Percentiles rank a stretch among this genome's conserved stretches.
Conservation (phyloP, 2,797 vertebrate species). For the Tapirus indicus region DNA sequence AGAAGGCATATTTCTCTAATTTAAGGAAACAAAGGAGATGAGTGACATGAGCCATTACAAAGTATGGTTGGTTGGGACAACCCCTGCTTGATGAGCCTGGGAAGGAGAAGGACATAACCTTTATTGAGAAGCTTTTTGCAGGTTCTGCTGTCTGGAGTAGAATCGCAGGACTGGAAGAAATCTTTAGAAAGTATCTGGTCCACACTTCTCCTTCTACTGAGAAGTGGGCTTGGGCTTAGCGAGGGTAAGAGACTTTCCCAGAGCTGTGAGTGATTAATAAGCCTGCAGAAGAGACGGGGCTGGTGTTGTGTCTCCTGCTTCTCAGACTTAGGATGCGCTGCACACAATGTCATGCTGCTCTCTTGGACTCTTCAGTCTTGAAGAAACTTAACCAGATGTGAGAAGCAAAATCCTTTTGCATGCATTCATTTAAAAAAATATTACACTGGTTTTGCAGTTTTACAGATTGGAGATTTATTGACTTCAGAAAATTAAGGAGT, state of each 20-base stretch:
- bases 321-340: neutral
- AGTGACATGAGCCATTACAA: neutral
- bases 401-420: neutral
- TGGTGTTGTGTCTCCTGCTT: neutral
- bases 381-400: neutral
- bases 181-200: neutral
- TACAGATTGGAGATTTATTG: slow-evolving; percentile 12
- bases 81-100: neutral
- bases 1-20: neutral
- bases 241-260: neutral
- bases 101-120: neutral
- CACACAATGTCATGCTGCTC: neutral
- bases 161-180: neutral
- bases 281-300: neutral
- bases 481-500: slow-evolving; percentile 23
- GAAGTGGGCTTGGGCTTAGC: neutral
- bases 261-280: neutral
- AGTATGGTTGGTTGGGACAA: neutral
- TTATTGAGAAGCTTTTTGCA: neutral
- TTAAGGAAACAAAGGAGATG: neutral
- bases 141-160: neutral
- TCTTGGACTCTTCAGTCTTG: neutral
- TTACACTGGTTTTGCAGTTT: neutral
- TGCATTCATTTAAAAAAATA: neutral
- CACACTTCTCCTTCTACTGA: neutral